phyloP scores from a whole-genome alignment of 2,113 vertebrate genomes.

The Calidris pugnax region DNA sequence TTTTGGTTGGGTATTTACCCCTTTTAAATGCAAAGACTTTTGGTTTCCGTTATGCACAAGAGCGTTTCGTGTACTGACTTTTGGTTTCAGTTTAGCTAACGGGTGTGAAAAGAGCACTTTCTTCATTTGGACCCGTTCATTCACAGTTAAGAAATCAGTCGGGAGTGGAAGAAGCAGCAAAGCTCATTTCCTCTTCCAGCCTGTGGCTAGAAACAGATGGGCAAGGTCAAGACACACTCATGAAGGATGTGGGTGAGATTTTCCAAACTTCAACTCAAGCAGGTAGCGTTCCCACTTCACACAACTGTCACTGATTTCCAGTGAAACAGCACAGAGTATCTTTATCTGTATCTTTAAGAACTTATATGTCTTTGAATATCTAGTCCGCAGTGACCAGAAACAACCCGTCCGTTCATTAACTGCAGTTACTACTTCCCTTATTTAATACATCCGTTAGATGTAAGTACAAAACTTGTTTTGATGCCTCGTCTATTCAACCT shows the following conservation, averaged over 20 bases:
- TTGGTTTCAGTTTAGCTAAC: conserved; percentile 29
- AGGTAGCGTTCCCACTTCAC: not conserved
- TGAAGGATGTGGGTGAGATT: conserved; percentile 29
- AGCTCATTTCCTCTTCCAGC: conserved; percentile 45
- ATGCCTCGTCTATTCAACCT: not conserved
- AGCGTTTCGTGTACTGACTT: not conserved
- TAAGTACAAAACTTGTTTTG: conserved; percentile 1
- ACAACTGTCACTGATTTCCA: not conserved
- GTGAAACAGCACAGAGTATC: not conserved
- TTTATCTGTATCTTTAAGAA: not conserved
- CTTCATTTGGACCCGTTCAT: conserved; percentile 15
- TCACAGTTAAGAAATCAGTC: conserved; percentile 48
- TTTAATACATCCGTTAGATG: not conserved
- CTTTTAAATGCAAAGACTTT: not conserved
- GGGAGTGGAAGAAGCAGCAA: conserved; percentile 46
- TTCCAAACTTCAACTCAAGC: conserved; percentile 14
- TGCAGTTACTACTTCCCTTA: conserved; percentile 1
- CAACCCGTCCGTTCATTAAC: not conserved
- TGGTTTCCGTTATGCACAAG: conserved; percentile 33
- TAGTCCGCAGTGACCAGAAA: not conserved
- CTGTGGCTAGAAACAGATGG: conserved; percentile 44
- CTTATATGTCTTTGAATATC: not conserved
- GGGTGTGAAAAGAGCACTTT: conserved; percentile 27
- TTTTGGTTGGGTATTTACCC: not conserved
- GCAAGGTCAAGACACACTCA: conserved; percentile 22